Conservation (phyloP, 2,113 vertebrate species). For the Chaenocephalus aceratus region DNA sequence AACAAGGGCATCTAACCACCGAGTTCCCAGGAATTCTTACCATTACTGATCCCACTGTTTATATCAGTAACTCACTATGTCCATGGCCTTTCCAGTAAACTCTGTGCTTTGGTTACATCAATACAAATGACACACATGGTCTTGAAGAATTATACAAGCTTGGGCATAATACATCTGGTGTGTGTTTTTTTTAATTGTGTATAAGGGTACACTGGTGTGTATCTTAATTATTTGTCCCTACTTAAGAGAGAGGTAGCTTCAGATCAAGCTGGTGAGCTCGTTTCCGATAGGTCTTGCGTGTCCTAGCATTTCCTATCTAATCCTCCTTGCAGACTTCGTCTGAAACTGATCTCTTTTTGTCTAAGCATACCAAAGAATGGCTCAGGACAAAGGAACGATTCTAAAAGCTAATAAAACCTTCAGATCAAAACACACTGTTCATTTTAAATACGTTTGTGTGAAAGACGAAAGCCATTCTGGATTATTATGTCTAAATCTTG, state of each 20-base stretch:
- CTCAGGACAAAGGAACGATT: slow-evolving; percentile 51
- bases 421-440: slow-evolving; percentile 38
- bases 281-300: slow-evolving; percentile 33
- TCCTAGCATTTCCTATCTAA: slow-evolving; percentile 43
- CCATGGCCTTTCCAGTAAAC: slow-evolving; percentile 58
- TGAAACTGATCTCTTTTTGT: slow-evolving; percentile 46
- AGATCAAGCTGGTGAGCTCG: slow-evolving; percentile 24
- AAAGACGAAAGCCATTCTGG: slow-evolving; percentile 32
- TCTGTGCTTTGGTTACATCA: slow-evolving; percentile 39
- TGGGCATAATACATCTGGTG: slow-evolving; percentile 10
- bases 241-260: slow-evolving; percentile 18
- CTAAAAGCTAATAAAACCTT: slow-evolving; percentile 71
- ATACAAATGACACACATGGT: slow-evolving; percentile 65
- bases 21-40: slow-evolving; percentile 28
- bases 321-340: slow-evolving; percentile 20
- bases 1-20: slow-evolving; percentile 11
- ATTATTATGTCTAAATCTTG: slow-evolving; percentile 11
- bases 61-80: slow-evolving; percentile 32
- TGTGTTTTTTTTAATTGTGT: slow-evolving; percentile 28
- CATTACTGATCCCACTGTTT: slow-evolving; percentile 52
- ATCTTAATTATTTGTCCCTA: slow-evolving; percentile 20
- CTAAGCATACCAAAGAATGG: slow-evolving; percentile 42
- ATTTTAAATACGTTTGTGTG: slow-evolving; percentile 29
- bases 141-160: slow-evolving; percentile 5
- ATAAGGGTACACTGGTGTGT: slow-evolving; percentile 19